Evolutionary conservation across 2,113 vertebrate genomes (phyloP).

Genomic region (Ictalurus furcatus): DNA sequence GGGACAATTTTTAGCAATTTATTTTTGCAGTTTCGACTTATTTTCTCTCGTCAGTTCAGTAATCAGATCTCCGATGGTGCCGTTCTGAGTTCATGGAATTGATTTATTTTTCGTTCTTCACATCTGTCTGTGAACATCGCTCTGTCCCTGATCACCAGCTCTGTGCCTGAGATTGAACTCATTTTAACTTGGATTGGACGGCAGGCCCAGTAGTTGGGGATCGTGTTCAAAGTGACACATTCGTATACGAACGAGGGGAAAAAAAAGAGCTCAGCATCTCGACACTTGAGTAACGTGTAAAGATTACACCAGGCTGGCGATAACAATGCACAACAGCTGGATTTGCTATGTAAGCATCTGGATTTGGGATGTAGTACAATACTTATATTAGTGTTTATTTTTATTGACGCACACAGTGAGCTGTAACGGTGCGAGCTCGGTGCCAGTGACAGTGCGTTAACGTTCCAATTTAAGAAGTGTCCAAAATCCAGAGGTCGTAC

Average conservation of each 20-base stretch:
- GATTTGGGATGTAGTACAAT: neutral
- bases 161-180: neutral
- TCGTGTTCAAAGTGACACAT: neutral
- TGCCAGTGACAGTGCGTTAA: too few relatives aligned
- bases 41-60: neutral
- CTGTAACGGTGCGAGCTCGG: too few relatives aligned
- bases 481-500: too few relatives aligned
- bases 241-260: neutral
- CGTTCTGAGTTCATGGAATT: neutral
- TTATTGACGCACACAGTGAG: too few relatives aligned
- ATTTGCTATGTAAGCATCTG: neutral
- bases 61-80: neutral
- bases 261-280: too few relatives aligned
- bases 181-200: neutral
- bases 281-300: too few relatives aligned
- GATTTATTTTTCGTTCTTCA: neutral
- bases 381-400: too few relatives aligned
- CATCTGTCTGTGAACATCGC: neutral
- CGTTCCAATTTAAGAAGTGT: too few relatives aligned
- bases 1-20: neutral
- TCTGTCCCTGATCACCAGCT: neutral
- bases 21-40: neutral
- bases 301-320: too few relatives aligned
- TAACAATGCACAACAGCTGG: neutral
- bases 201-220: neutral